A percentile compares a stretch with the other conserved stretches of the same genome.
phyloP scores from a whole-genome alignment of 2,888 invertebrate species.

The Liopterus haemorrhoidalis region DNA sequence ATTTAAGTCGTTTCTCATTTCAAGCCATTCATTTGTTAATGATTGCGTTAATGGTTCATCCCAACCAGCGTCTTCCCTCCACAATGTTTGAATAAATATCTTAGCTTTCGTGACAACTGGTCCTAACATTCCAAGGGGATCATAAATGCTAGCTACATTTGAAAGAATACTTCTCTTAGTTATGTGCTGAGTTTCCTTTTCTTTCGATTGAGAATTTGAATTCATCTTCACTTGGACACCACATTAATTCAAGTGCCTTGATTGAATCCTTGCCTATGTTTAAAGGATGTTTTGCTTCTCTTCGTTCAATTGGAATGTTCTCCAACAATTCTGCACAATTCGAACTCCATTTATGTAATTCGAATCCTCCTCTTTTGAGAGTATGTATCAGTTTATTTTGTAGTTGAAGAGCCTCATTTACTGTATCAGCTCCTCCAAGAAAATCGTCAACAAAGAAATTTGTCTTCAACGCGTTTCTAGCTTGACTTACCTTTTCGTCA shows the following conservation, averaged over 20 bases:
- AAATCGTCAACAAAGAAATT: too few species aligned
- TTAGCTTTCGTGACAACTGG: neutral
- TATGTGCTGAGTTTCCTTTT: neutral
- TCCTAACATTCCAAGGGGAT: constrained; percentile 3
- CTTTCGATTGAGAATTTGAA: constrained; percentile 3
- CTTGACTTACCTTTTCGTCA: too few species aligned
- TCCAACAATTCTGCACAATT: too few species aligned
- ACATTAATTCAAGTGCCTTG: constrained; percentile 6
- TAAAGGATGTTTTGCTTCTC: too few species aligned
- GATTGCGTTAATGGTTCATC: neutral
- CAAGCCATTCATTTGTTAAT: neutral
- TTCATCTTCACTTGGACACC: neutral
- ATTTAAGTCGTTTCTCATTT: neutral
- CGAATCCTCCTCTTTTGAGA: too few species aligned
- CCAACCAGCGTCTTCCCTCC: neutral
- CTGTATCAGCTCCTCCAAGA: too few species aligned
- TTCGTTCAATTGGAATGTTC: too few species aligned
- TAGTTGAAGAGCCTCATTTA: too few species aligned
- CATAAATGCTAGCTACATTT: constrained; percentile 1
- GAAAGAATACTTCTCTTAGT: constrained; percentile 8
- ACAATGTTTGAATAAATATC: neutral
- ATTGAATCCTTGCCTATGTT: too few species aligned
- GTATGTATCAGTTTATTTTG: too few species aligned
- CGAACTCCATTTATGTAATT: too few species aligned
- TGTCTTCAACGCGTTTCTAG: too few species aligned